Percentiles rank a stretch among this genome's conserved stretches.
These are phyloP conservation scores for Andrena dorsata DNA, from an alignment of 2,888 invertebrate species.

Conservation along the genomic window DNA sequence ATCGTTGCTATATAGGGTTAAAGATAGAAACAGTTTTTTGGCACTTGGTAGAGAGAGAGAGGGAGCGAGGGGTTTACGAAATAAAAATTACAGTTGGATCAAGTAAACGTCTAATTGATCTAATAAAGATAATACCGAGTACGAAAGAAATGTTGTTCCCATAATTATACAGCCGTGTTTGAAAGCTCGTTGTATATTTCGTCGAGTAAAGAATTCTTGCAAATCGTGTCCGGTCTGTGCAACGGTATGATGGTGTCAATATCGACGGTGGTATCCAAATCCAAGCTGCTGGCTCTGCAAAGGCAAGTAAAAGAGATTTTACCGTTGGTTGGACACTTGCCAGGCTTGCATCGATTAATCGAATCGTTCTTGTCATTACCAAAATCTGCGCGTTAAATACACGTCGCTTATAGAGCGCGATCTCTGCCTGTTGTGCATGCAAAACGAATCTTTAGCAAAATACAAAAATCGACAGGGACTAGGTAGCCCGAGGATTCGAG, in stretches of 20 bases:
- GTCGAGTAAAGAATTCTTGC: conserved; percentile 78
- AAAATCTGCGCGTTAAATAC: conserved; percentile 74
- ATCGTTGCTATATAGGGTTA: conserved; percentile 18
- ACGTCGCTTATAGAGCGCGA: conserved; percentile 77
- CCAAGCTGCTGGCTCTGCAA: conserved; percentile 77
- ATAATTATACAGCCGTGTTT: conserved; percentile 80
- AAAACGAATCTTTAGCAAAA: conserved; percentile 70
- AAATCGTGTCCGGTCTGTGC: conserved; percentile 77
- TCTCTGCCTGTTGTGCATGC: conserved; percentile 81
- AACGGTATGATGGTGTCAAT: conserved; percentile 77
- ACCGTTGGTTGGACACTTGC: too few species aligned
- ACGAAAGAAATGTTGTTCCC: conserved; percentile 73
- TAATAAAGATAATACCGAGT: conserved; percentile 9
- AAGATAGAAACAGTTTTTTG: conserved; percentile 47
- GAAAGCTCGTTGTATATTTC: conserved; percentile 83
- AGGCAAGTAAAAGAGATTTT: neutral
- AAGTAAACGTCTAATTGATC: neutral
- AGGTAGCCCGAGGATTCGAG: neutral
- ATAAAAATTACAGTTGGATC: conserved; percentile 25
- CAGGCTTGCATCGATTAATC: conserved; percentile 25
- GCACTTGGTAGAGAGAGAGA: conserved; percentile 66
- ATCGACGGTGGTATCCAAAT: conserved; percentile 67
- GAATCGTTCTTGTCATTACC: conserved; percentile 73
- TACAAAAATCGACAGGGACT: conserved; percentile 5
- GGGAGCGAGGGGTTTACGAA: conserved; percentile 27